Evolutionary conservation across 2,797 vertebrate genomes (phyloP), one percentile per base, ranked within the genome.

Genomic region (Danio kyathit): DNA sequence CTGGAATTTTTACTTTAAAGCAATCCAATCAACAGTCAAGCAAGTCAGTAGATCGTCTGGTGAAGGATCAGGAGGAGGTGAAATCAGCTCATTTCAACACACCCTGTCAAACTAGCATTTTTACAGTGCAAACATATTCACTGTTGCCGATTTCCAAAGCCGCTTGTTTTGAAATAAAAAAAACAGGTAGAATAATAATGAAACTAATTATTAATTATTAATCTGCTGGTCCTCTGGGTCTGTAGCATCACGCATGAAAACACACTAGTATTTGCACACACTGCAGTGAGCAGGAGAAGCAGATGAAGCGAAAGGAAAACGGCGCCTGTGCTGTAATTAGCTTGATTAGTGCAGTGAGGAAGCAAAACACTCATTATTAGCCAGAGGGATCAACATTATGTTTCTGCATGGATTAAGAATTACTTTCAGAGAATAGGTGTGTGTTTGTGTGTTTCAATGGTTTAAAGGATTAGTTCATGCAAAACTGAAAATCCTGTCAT

Each of bases 271-370:
- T 54, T 65, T 73, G 69, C 54, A 64, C 48, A 73, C 63, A 52
- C 52, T 77, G 59, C 51, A 57, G 16, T 74, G n/a, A 71, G 63
- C 56, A 49, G 60, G 17, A 80, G 63, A 72, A 44, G 59, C 61
- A 41, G 38, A 57, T 66, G 11, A 57, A 63, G 51, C 38, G 16
- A 52, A 77, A 43, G 60, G 66, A 59, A 79, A 46, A 1, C 0
- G 6, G 8, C 40, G 61, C 66, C 65, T 46, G 72, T 81, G 77
- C 60, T 79, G 86, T 82, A 74, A 80, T 74, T 16, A 71, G 80
- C 72, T 74, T 57, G 79, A 66, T 87, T 73, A 82, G 59, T 74
- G 57, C 78, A 61, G 72, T 72, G 49, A 82, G 74, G 70, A 82
- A 44, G 79, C 56, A 59, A 59, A 40, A 78, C 40, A 56, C 17